Evolutionary conservation across 2,113 vertebrate genomes (phyloP).

Genomic region (Cinclus mexicanus): DNA sequence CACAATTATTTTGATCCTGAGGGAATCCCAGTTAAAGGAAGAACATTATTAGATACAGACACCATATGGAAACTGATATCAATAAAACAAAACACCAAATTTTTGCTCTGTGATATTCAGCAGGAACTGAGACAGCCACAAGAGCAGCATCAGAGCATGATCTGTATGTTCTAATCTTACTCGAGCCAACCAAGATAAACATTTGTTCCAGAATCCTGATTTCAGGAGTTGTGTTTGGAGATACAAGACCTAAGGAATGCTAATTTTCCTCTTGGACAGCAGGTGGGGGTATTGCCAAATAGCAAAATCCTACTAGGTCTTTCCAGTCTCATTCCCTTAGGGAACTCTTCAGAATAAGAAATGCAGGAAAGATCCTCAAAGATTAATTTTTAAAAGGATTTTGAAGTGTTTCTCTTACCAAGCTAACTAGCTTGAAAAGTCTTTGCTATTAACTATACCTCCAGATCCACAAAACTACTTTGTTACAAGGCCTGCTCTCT

Average conservation of each 20-base stretch:
- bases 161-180: background rate
- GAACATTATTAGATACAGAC: background rate
- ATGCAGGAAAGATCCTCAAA: background rate
- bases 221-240: background rate
- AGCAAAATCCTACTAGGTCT: background rate
- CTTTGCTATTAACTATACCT: background rate
- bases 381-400: background rate
- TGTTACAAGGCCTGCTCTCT: background rate
- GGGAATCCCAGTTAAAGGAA: background rate
- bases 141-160: background rate
- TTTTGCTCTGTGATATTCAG: background rate
- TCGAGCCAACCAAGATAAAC: background rate
- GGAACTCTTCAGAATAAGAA: background rate
- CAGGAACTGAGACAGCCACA: background rate
- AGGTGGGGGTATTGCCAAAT: constrained; percentile 46
- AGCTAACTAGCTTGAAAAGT: background rate
- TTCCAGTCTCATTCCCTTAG: background rate
- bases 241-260: background rate
- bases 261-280: constrained; percentile 30
- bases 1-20: background rate
- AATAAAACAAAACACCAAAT: background rate
- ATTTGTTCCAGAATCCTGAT: background rate
- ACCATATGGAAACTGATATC: background rate
- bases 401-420: background rate
- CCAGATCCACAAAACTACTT: background rate